A percentile compares a stretch with the other conserved stretches of the same genome.
These are phyloP conservation scores for Macrostomum cliftonense DNA, from an alignment of 2,888 invertebrate genomes.

Conservation along the genomic window DNA sequence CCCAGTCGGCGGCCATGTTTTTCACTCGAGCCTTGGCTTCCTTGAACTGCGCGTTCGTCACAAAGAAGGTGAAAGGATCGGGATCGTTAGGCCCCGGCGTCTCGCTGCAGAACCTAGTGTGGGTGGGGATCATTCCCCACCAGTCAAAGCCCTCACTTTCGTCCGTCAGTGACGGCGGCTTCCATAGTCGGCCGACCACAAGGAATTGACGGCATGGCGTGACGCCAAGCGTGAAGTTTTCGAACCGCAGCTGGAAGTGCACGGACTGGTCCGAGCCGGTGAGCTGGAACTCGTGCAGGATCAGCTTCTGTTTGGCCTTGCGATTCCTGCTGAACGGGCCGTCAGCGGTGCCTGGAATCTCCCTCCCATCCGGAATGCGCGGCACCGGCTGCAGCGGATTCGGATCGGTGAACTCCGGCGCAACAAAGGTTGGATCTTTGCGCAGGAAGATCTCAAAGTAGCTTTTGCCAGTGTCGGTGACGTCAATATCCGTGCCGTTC, in stretches of 20 bases:
- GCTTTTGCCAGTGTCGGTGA: too few relatives aligned
- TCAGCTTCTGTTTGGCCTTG: slow-evolving; percentile 3
- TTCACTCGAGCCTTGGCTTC: slow-evolving; percentile 2
- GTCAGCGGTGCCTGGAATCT: too few relatives aligned
- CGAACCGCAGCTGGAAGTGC: slow-evolving; percentile 8
- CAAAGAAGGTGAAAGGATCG: slow-evolving; percentile 19
- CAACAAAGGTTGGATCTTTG: too few relatives aligned
- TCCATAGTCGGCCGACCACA: slow-evolving; percentile 2
- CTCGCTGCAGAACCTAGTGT: slow-evolving; percentile 5
- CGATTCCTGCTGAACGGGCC: too few relatives aligned
- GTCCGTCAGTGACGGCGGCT: too few relatives aligned
- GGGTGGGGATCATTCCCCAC: slow-evolving; percentile 11
- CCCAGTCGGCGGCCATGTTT: slow-evolving; percentile 2
- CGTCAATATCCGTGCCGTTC: too few relatives aligned
- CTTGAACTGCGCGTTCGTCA: slow-evolving; percentile 15
- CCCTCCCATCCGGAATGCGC: too few relatives aligned
- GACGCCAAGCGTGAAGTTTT: background rate
- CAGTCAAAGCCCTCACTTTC: slow-evolving; percentile 2
- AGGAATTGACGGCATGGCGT: slow-evolving; percentile 6
- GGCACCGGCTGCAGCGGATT: too few relatives aligned
- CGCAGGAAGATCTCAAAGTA: too few relatives aligned
- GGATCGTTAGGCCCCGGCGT: background rate
- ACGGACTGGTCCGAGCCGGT: slow-evolving; percentile 7
- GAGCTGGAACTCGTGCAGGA: slow-evolving; percentile 6
- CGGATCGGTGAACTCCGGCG: too few relatives aligned